Evolutionary conservation across 2,797 vertebrate genomes (phyloP), one percentile per base, ranked within the genome.

Genomic region (Anguilla megastoma): DNA sequence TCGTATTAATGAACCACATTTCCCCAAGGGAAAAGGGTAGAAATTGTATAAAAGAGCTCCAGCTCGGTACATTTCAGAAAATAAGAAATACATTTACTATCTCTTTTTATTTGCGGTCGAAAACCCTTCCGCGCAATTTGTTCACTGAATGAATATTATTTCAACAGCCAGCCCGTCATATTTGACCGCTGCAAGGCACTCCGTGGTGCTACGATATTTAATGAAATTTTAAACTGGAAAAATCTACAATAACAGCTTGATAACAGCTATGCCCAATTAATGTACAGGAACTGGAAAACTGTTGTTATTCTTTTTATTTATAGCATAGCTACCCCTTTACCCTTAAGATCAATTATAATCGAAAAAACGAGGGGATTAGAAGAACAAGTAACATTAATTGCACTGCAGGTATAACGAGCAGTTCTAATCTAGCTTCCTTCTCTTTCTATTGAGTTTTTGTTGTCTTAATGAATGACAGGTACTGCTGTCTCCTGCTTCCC

Each of bases 381-480:
- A 93, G 94, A 95, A 96, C 95, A 95, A 96, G 94, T 95, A 95
- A 93, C 94, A 94, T 96, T 97, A 96, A 97, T 96, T 97, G 95
- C 95, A 90, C 95, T 92, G 95, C 96, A 96, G 96, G 96, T 96
- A 96, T 96, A 96, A 96, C 95, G 94, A 96, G 95, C 95, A 95
- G 95, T 95, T 95, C 95, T 95, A 95, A 95, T 96, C 95, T 94
- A 90, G 91, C 94, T 93, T 93, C 95, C 94, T 93, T 92, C 91
- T 94, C 92, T 94, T 94, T 95, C 93, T 96, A 96, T 97, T 96
- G 95, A 96, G 95, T 95, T 96, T 95, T 94, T 95, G 95, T 95
- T 93, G 93, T 91, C 93, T 94, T 96, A 96, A 96, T 96, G 96
- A 97, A 96, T 96, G 96, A 95, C 96, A 97, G 96, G 96, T 97